Percentiles rank a stretch among this genome's conserved stretches.
Evolutionary conservation across 2,888 invertebrate genomes (phyloP).

Genomic region (Diabrotica balteata): DNA sequence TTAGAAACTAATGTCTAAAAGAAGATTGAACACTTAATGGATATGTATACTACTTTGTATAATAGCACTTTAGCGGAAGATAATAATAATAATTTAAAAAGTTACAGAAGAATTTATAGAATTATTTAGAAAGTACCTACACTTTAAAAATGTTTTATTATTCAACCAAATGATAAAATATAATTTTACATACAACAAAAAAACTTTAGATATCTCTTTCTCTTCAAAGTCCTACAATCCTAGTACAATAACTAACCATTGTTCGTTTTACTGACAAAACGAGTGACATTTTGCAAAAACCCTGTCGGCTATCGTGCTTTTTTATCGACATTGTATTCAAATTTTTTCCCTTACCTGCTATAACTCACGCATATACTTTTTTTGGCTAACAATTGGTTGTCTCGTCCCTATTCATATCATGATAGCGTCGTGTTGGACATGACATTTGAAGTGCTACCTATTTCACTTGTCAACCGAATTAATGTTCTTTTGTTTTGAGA

Average conservation of each 20-base stretch:
- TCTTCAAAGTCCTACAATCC: too few species aligned
- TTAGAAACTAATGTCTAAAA: too few species aligned
- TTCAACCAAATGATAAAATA: too few species aligned
- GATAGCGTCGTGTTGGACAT: slow-evolving; percentile 35
- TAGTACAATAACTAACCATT: background rate
- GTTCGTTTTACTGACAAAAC: background rate
- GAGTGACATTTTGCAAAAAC: background rate
- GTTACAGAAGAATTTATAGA: too few species aligned
- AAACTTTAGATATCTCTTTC: too few species aligned
- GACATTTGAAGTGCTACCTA: slow-evolving; percentile 40
- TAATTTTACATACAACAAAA: too few species aligned
- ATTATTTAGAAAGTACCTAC: too few species aligned
- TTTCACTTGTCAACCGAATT: slow-evolving; percentile 37
- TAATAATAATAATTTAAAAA: too few species aligned
- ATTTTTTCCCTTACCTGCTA: slow-evolving; percentile 32
- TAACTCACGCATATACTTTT: slow-evolving; percentile 25
- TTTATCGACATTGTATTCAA: slow-evolving; percentile 38
- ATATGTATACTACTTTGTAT: too few species aligned
- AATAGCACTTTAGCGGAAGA: too few species aligned
- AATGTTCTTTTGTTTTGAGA: slow-evolving; percentile 31
- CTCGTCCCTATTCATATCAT: slow-evolving; percentile 24
- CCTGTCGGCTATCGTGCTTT: background rate
- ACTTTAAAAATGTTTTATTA: too few species aligned
- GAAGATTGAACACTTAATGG: too few species aligned
- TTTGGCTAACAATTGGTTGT: slow-evolving; percentile 25